Conservation (phyloP, 2,797 vertebrate genomes). For the Melanotaenia pygmaea region DNA sequence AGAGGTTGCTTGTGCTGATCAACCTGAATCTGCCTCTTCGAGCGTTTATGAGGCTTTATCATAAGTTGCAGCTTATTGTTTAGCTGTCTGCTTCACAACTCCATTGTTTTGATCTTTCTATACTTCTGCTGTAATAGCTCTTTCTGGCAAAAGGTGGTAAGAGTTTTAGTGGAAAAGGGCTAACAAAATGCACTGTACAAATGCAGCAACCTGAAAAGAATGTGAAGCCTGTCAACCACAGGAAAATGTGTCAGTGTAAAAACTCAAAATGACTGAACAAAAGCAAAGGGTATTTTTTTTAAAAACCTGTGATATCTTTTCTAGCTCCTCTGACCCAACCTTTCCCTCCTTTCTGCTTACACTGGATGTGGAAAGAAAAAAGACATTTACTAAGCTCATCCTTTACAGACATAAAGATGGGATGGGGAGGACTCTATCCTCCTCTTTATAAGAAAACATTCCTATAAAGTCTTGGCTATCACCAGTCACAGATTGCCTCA, state of each 20-base stretch:
- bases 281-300: neutral
- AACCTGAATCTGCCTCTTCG: conserved; percentile 6
- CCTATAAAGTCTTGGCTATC: conserved; percentile 44
- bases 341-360: neutral
- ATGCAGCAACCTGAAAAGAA: neutral
- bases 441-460: conserved; percentile 31
- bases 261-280: neutral
- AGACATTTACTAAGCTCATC: neutral
- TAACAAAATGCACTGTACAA: neutral
- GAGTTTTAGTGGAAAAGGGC: neutral
- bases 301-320: neutral
- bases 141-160: neutral
- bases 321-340: neutral
- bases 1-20: neutral
- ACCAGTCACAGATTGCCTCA: conserved; percentile 43
- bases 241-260: neutral
- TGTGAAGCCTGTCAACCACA: neutral
- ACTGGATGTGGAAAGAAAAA: neutral
- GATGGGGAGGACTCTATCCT: conserved; percentile 3
- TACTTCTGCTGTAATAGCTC: neutral
- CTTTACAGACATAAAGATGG: conserved; percentile 13
- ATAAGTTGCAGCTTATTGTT: neutral
- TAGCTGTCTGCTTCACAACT: neutral
- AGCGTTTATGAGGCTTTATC: neutral
- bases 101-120: neutral